Evolutionary conservation across 2,888 invertebrate genomes (phyloP).

Genomic region (Thymelicus acteon): DNA sequence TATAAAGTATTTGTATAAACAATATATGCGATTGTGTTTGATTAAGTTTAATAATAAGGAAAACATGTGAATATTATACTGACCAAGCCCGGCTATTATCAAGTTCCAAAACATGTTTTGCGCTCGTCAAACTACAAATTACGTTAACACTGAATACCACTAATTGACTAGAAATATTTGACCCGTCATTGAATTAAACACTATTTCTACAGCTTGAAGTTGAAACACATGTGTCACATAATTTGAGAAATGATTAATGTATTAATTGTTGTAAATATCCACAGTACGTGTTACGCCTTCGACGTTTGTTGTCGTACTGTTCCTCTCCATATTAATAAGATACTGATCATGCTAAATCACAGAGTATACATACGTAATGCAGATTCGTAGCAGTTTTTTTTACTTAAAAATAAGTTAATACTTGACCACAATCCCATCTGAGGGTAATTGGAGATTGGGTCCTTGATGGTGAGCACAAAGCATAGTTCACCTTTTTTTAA

Average conservation of each 20-base stretch:
- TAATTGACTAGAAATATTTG: conserved; percentile 2
- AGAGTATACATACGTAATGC: too few relatives aligned
- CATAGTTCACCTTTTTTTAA: too few relatives aligned
- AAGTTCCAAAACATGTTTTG: conserved; percentile 1
- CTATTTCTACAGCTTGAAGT: neutral
- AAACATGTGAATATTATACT: neutral
- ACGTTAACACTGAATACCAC: neutral
- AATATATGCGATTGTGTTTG: too few relatives aligned
- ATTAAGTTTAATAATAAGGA: neutral
- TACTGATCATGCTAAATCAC: too few relatives aligned
- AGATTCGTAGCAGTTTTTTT: too few relatives aligned
- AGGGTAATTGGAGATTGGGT: too few relatives aligned
- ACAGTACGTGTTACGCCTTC: neutral
- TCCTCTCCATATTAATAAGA: too few relatives aligned
- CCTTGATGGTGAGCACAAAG: too few relatives aligned
- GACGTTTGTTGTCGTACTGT: neutral
- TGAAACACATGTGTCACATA: neutral
- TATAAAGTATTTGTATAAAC: too few relatives aligned
- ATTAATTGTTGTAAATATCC: neutral
- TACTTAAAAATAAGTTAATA: too few relatives aligned
- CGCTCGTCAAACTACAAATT: neutral
- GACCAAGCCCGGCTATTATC: neutral
- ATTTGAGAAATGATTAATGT: neutral
- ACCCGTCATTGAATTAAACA: neutral
- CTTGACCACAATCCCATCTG: too few relatives aligned